These are phyloP conservation scores for Lucifuga dentata DNA, from an alignment of 2,113 vertebrate genomes.

Conservation along the genomic window DNA sequence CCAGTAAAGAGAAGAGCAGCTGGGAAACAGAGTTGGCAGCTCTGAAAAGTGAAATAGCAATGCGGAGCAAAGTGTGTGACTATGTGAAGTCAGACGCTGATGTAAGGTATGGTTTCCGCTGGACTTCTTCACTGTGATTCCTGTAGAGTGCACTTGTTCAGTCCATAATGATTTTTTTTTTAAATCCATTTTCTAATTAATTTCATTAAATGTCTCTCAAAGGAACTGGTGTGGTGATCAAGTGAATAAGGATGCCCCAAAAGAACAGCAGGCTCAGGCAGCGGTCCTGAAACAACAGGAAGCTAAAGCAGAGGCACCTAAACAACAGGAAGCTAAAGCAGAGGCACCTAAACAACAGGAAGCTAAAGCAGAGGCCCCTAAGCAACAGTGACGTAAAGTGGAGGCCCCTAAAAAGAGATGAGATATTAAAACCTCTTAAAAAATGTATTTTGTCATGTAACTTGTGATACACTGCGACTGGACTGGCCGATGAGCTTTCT, in stretches of 20 bases:
- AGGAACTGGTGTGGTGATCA: constrained; percentile 69
- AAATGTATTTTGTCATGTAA: no score
- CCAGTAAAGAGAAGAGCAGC: constrained; percentile 1
- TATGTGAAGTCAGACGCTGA: constrained; percentile 47
- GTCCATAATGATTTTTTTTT: background rate
- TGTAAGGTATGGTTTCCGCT: constrained; percentile 51
- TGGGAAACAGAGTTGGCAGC: constrained; percentile 46
- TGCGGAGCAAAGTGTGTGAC: constrained; percentile 63
- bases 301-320: background rate
- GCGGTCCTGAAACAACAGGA: constrained; percentile 1
- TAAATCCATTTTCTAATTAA: background rate
- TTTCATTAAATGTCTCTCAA: constrained; percentile 26
- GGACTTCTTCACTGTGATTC: background rate
- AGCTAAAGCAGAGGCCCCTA: background rate
- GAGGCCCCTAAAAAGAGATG: constrained; percentile 3
- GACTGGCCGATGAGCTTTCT: no score
- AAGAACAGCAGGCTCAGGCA: background rate
- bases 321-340: background rate
- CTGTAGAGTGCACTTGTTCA: background rate
- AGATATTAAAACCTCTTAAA: background rate
- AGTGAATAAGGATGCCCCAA: background rate
- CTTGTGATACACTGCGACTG: no score
- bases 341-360: background rate
- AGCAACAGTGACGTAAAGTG: background rate
- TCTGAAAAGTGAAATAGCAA: constrained; percentile 40